Evolutionary conservation across 2,113 vertebrate genomes (phyloP).

Genomic region (Tenebrosternarchus preto): DNA sequence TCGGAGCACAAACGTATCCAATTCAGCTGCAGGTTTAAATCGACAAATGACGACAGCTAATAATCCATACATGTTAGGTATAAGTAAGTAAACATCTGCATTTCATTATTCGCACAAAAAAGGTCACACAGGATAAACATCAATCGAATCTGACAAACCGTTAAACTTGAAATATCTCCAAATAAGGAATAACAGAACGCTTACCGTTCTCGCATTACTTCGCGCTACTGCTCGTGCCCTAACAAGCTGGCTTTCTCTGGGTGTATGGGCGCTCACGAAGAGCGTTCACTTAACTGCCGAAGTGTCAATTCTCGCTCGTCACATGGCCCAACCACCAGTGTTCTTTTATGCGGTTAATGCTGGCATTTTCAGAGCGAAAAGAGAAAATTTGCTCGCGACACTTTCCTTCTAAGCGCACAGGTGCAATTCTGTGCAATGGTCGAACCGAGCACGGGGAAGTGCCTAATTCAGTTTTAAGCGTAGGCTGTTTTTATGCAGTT

Average conservation of each 20-base stretch:
- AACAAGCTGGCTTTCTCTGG: slow-evolving; percentile 5
- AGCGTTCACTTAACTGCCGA: slow-evolving; percentile 34
- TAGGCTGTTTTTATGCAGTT: slow-evolving; percentile 16
- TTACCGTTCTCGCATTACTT: slow-evolving; percentile 27
- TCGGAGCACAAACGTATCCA: not conserved
- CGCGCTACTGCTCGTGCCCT: slow-evolving; percentile 19
- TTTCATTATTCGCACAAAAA: not conserved
- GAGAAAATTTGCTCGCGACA: not conserved
- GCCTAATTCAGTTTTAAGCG: not conserved
- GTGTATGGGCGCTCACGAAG: slow-evolving; percentile 21
- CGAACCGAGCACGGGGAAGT: not conserved
- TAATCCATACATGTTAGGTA: not conserved
- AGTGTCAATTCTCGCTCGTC: slow-evolving; percentile 24
- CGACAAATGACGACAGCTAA: not conserved
- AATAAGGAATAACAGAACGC: not conserved
- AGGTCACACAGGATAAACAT: not conserved
- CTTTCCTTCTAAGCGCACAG: not conserved
- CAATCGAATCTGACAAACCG: not conserved
- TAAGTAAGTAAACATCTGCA: not conserved
- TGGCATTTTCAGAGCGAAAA: not conserved
- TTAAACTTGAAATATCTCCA: not conserved
- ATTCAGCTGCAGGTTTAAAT: not conserved
- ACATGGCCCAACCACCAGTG: slow-evolving; percentile 21
- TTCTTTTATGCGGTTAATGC: not conserved
- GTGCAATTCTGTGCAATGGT: too few species aligned